Percentiles rank a stretch among this genome's conserved stretches.
Conservation (phyloP, 2,888 invertebrate genomes). For the Piscicola geometra region DNA sequence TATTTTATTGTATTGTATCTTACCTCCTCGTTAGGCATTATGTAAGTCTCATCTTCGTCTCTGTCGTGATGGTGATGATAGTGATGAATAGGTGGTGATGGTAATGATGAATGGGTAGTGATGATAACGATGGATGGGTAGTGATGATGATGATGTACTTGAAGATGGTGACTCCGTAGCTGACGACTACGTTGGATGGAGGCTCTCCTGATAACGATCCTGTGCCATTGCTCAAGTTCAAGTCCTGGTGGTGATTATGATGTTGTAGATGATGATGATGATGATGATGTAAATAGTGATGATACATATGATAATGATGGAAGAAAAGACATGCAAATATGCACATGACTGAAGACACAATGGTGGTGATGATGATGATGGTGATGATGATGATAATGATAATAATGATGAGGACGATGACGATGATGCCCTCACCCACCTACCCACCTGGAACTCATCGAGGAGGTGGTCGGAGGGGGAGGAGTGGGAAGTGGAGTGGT, state of each 20-base stretch:
- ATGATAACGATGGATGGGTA: not conserved
- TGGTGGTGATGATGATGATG: not conserved
- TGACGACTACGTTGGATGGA: too few relatives aligned
- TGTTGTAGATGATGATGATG: too few relatives aligned
- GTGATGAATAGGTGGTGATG: too few relatives aligned
- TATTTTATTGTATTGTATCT: too few relatives aligned
- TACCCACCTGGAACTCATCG: not conserved
- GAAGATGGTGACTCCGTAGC: conserved; percentile 3
- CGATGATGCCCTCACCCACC: too few relatives aligned
- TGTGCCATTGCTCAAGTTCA: too few relatives aligned
- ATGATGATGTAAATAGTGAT: too few relatives aligned
- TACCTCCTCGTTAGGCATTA: not conserved
- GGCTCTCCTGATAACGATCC: too few relatives aligned
- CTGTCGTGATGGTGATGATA: not conserved
- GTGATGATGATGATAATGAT: not conserved
- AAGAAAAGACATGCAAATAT: not conserved
- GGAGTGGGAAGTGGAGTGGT: not conserved
- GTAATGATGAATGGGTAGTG: too few relatives aligned
- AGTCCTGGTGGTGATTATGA: too few relatives aligned
- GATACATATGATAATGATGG: not conserved
- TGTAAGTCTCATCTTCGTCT: not conserved
- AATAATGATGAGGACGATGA: not conserved
- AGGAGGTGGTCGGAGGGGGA: not conserved
- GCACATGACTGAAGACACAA: not conserved
- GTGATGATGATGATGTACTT: conserved; percentile 1